Percentiles rank a stretch among this genome's conserved stretches.
phyloP scores from a whole-genome alignment of 2,797 vertebrate genomes.

The Poeciliopsis infans region DNA sequence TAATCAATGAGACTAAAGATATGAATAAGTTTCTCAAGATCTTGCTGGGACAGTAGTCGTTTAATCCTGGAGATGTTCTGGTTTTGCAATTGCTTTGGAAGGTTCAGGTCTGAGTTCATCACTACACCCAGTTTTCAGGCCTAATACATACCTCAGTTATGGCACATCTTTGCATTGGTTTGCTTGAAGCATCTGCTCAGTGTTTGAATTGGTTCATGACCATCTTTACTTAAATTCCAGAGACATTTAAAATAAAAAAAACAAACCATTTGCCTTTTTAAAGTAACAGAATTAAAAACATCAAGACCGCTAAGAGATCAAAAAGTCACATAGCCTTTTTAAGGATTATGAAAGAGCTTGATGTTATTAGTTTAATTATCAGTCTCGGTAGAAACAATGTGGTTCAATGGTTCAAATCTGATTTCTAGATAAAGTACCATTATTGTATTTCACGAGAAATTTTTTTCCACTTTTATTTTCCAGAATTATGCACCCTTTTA shows the following conservation, averaged over 20 bases:
- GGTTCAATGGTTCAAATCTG: background rate
- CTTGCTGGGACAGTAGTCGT: too few species aligned
- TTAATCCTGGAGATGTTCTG: too few species aligned
- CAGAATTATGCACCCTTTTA: background rate
- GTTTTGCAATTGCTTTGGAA: too few species aligned
- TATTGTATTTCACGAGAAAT: background rate
- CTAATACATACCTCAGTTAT: background rate
- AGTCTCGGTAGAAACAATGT: background rate
- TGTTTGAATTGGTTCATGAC: too few species aligned
- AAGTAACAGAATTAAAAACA: background rate
- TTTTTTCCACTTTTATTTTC: background rate
- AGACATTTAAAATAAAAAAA: background rate
- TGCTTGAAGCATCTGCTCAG: too few species aligned
- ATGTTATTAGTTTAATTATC: background rate
- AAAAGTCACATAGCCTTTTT: background rate
- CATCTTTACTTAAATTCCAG: too few species aligned
- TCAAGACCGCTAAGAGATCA: background rate
- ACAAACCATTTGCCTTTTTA: background rate
- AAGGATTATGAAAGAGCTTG: background rate
- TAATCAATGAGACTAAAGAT: too few species aligned
- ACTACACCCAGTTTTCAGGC: too few species aligned
- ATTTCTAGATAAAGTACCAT: background rate
- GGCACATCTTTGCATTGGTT: too few species aligned
- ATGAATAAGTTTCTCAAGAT: too few species aligned
- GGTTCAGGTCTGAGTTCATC: too few species aligned